phyloP scores from a whole-genome alignment of 1,140 invertebrate genomes.

The Lysiphlebus fabarum region DNA sequence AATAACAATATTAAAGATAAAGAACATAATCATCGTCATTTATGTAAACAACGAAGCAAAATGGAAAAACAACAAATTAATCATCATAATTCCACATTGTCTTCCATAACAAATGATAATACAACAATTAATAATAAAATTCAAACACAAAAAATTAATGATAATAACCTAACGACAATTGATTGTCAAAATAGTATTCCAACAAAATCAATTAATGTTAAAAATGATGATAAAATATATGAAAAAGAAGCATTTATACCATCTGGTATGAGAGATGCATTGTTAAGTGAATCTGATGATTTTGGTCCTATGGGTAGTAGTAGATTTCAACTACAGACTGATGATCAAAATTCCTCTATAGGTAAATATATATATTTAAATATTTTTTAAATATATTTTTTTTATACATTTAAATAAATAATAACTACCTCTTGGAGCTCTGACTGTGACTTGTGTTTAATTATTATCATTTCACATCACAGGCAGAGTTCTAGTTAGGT shows the following conservation, averaged over 20 bases:
- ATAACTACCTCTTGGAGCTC: slow-evolving; percentile 68
- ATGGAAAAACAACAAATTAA: not conserved
- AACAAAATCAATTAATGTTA: slow-evolving; percentile 4
- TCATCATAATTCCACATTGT: no score
- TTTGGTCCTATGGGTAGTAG: slow-evolving; percentile 63
- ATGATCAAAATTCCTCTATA: slow-evolving; percentile 66
- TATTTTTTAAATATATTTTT: slow-evolving; percentile 13
- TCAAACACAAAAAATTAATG: not conserved
- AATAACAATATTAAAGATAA: no score
- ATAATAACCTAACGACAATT: not conserved
- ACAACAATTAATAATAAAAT: no score
- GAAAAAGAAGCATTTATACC: slow-evolving; percentile 10
- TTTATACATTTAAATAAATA: slow-evolving; percentile 7
- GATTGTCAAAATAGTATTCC: no score
- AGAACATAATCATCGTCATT: slow-evolving; percentile 20
- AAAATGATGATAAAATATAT: slow-evolving; percentile 8
- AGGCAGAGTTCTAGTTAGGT: slow-evolving; percentile 88
- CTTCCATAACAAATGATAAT: slow-evolving; percentile 25
- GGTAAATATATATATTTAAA: slow-evolving; percentile 40
- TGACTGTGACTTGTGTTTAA: slow-evolving; percentile 73
- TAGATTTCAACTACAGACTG: slow-evolving; percentile 67
- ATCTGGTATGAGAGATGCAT: slow-evolving; percentile 59
- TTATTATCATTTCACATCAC: slow-evolving; percentile 72
- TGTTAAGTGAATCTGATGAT: slow-evolving; percentile 65
- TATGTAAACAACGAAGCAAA: not conserved